Percentiles rank a stretch among this genome's conserved stretches.
Conservation (phyloP, 2,113 vertebrate genomes). For the Microcebus griseorufus region DNA sequence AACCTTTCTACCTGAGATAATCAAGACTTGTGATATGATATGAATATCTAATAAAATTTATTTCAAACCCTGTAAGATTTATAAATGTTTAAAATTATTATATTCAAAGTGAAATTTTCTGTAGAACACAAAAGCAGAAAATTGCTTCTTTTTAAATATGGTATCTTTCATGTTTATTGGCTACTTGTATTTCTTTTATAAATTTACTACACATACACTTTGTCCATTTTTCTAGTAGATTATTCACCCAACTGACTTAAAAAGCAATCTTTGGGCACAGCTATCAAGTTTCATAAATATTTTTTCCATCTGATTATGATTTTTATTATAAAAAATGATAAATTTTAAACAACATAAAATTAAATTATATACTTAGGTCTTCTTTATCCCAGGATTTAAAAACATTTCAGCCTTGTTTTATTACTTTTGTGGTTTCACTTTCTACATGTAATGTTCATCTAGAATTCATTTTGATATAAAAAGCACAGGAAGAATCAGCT, state of each 20-base stretch:
- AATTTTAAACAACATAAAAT: conserved; percentile 23
- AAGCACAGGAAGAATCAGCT: background rate
- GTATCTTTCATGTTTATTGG: background rate
- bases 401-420: background rate
- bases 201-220: background rate
- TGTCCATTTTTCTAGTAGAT: conserved; percentile 13
- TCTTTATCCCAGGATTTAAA: background rate
- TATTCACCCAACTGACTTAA: background rate
- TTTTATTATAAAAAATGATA: conserved; percentile 18
- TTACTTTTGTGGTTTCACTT: background rate
- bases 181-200: background rate
- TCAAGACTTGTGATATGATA: background rate
- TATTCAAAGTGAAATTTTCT: conserved; percentile 42
- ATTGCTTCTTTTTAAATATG: background rate
- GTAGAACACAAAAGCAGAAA: background rate
- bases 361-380: background rate
- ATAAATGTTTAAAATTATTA: conserved; percentile 13
- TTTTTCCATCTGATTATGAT: background rate
- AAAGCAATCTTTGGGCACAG: background rate
- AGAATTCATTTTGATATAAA: conserved; percentile 35
- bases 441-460: conserved; percentile 36
- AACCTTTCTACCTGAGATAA: background rate
- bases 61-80: background rate
- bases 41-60: background rate
- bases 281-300: background rate